phyloP scores from a whole-genome alignment of 2,797 vertebrate species.

The Potorous gilbertii region DNA sequence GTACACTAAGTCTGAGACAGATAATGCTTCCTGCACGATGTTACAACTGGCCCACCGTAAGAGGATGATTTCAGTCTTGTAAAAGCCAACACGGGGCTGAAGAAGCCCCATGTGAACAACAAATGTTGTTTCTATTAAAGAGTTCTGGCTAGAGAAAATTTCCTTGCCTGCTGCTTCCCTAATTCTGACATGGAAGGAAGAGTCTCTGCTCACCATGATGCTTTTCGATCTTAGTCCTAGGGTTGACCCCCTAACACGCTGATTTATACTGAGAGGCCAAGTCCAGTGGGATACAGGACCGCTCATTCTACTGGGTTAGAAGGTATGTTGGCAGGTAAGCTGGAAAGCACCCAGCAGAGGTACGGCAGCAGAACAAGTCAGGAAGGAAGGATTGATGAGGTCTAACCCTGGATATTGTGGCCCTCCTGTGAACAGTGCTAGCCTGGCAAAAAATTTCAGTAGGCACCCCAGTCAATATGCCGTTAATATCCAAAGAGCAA shows the following conservation, averaged over 20 bases:
- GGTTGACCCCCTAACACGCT: slow-evolving; percentile 31
- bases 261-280: slow-evolving; percentile 31
- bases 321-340: neutral
- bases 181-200: slow-evolving; percentile 50
- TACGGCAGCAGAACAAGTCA: neutral
- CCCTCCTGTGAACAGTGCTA: neutral
- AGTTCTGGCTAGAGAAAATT: slow-evolving; percentile 58
- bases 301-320: slow-evolving; percentile 17
- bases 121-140: slow-evolving; percentile 52
- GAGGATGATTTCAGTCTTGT: neutral
- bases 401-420: slow-evolving; percentile 3
- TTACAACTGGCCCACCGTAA: neutral
- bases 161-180: slow-evolving; percentile 50
- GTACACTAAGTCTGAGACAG: neutral
- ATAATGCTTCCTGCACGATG: neutral
- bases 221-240: slow-evolving; percentile 36
- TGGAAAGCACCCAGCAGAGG: neutral
- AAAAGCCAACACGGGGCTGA: neutral
- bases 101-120: neutral
- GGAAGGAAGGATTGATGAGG: neutral
- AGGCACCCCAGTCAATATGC: neutral
- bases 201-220: slow-evolving; percentile 23
- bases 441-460: slow-evolving; percentile 1
- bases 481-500: slow-evolving; percentile 29
- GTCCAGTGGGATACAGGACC: slow-evolving; percentile 12